Evolutionary conservation across 2,888 invertebrate species (phyloP), one percentile per base, ranked within the genome.

Genomic region (Strigamia maritima): DNA sequence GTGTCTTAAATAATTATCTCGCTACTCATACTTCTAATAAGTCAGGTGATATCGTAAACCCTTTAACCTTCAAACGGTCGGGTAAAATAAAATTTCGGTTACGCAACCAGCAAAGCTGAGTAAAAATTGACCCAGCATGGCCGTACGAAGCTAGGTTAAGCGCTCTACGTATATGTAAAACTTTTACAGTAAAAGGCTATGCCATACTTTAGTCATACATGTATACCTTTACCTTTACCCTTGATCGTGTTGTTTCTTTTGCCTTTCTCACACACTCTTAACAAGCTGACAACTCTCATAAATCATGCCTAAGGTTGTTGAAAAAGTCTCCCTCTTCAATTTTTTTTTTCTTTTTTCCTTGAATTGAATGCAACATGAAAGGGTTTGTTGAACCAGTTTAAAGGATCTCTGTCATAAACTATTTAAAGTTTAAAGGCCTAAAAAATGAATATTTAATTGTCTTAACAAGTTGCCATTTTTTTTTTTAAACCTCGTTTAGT

Each of bases 341-440:
- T 6, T 49, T 49, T 49, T 60, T 60, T 24, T 10, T 19, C 60
- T 19, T 60, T 49, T 2, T 49, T n/a, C n/a, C n/a, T n/a, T 49
- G 49, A 49, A 49, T 49, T 49, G 49, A 49, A 49, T 49, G n/a
- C 49, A n/a, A 49, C 49, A n/a, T 60, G 19, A 60, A 60, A 60
- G 60, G 60, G 60, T 60, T 60, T 60, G 60, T 60, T 60, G 60
- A 60, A 60, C 60, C 60, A 60, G 60, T 60, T 60, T 60, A 60
- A 60, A 60, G 22, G 60, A 60, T n/a, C 60, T 49, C 49, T 49
- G 49, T 49, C 49, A 49, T 49, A 49, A 49, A 49, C 4, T 49
- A 49, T 49, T 49, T 10, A 49, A 49, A 2, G 2, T 10, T n/a
- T n/a, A n/a, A n/a, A n/a, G 2, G n/a, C 49, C 16, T 49, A 49